Conservation (phyloP, 2,113 vertebrate genomes). For the mouse (Mus musculus) region DNA sequence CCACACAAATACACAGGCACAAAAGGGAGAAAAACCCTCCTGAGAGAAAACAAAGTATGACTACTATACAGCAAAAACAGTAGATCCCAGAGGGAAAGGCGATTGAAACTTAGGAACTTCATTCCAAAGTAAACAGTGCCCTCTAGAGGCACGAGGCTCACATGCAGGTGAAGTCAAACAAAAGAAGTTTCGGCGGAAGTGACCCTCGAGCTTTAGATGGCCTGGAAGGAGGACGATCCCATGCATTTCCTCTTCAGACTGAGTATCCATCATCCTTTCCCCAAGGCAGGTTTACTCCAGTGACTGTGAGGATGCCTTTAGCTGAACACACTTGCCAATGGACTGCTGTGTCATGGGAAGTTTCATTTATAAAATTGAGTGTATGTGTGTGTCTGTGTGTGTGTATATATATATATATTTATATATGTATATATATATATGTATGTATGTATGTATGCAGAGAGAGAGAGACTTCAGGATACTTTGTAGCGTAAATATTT, state of each 20-base stretch:
- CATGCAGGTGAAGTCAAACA: conserved; percentile 56
- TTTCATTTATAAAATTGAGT: not conserved
- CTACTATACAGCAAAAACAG: conserved; percentile 59
- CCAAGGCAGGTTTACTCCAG: too few species aligned
- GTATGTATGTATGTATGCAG: too few species aligned
- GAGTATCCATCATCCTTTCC: too few species aligned
- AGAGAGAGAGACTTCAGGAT: too few species aligned
- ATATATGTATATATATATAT: too few species aligned
- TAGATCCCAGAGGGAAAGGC: conserved; percentile 26
- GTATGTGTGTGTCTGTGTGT: too few species aligned
- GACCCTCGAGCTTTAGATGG: not conserved
- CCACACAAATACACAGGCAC: not conserved
- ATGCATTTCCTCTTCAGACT: not conserved
- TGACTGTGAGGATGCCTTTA: not conserved
- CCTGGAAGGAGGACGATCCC: not conserved
- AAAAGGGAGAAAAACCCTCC: conserved; percentile 41
- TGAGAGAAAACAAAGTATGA: not conserved
- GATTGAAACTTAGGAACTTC: conserved; percentile 56
- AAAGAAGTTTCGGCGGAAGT: conserved; percentile 45
- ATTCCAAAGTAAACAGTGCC: conserved; percentile 86
- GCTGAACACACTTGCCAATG: not conserved
- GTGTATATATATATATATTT: too few species aligned
- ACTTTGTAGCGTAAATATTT: not conserved
- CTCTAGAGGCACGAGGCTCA: conserved; percentile 75
- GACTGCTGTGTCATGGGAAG: not conserved